Evolutionary conservation across 2,113 vertebrate genomes (phyloP), one percentile per base, ranked within the genome.

Genomic region (Camelus bactrianus): DNA sequence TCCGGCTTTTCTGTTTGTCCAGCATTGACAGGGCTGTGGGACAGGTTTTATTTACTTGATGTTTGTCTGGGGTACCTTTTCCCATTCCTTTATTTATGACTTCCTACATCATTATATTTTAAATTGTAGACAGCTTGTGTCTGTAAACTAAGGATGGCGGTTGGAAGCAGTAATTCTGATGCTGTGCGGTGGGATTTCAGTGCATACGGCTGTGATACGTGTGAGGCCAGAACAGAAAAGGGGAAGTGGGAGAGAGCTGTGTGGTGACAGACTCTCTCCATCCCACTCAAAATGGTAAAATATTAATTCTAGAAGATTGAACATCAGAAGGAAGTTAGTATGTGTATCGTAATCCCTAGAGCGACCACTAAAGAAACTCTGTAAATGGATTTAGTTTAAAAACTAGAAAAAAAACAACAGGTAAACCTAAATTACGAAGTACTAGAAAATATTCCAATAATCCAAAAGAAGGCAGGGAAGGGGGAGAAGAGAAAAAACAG

Each of bases 161-260:
- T n/a, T 42, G 15, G 10, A 73, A 67, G 32, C 11, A 13, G 52
- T 32, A 28, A 15, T 10, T 13, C 1, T 8, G 50, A 52, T 8
- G 8, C 7, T 42, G 17, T 0, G 7, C 28, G 46, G 65, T 64
- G 14, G 20, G 28, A 62, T 50, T 65, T 81, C 16, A 1, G 17
- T 1, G 24, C 1, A 3, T 14, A 6, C 7, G 17, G 16, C 8
- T 3, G 46, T 17, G 0, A 26, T 22, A 13, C 2, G 3, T 8
- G 3, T 1, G 12, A 0, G 15, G 15, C n/a, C 24, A 16, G n/a
- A 11, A 1, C 38, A 5, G 6, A 0, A 1, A 8, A 15, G 16
- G 10, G 5, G 5, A 8, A 15, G 16, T 6, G 5, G 8, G 8
- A 24, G 54, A 8, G 16, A 6, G 8, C 67, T 6, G 38, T 17